Conservation (phyloP, 2,113 vertebrate species). For the Lophochroa leadbeateri region DNA sequence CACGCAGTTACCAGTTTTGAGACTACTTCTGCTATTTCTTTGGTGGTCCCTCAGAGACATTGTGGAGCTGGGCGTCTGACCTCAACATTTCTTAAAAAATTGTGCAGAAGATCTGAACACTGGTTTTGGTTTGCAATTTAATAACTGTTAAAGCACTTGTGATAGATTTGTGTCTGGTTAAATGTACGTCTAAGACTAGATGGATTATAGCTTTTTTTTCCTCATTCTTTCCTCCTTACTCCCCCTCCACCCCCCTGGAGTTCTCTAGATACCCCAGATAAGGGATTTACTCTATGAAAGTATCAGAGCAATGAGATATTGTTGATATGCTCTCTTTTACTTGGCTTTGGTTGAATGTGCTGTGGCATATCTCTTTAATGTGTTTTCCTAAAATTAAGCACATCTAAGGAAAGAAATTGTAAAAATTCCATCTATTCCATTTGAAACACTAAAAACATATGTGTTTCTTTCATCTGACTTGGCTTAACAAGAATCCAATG, state of each 20-base stretch:
- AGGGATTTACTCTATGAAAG: neutral
- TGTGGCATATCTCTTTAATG: neutral
- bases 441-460: neutral
- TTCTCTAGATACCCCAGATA: neutral
- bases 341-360: neutral
- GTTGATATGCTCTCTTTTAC: neutral
- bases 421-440: neutral
- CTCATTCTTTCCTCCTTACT: neutral
- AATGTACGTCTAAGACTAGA: neutral
- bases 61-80: neutral
- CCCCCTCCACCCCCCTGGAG: neutral
- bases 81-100: neutral
- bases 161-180: neutral
- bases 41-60: neutral
- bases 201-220: neutral
- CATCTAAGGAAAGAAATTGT: neutral
- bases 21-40: neutral
- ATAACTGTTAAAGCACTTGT: neutral
- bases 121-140: neutral
- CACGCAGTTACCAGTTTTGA: neutral
- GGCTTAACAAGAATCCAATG: neutral
- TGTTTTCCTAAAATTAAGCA: neutral
- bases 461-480: neutral
- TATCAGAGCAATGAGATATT: neutral
- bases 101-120: neutral